phyloP scores from a whole-genome alignment of 2,888 invertebrate genomes.

The Acrobeloides nanus region DNA sequence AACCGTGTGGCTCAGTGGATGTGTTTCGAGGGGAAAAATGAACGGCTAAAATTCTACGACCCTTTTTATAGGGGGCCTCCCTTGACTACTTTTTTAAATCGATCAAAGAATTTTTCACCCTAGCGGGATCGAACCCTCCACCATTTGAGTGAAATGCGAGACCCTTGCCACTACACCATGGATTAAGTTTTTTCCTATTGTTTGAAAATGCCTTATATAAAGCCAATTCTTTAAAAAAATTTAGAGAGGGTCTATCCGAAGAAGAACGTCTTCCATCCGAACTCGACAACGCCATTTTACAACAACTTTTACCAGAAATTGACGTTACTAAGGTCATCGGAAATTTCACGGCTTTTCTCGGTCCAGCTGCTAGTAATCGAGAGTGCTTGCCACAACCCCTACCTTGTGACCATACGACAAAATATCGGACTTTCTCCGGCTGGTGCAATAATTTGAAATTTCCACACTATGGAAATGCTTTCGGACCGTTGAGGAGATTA shows the following conservation, averaged over 20 bases:
- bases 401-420: conserved; percentile 53
- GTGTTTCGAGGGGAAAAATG: too few species aligned
- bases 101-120: too few species aligned
- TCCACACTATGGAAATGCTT: conserved; percentile 48
- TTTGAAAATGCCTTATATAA: too few species aligned
- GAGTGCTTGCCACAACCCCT: conserved; percentile 48
- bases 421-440: conserved; percentile 76
- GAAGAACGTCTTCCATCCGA: conserved; percentile 44
- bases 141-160: too few species aligned
- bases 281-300: conserved; percentile 44
- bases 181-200: too few species aligned
- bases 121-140: too few species aligned
- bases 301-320: conserved; percentile 35
- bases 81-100: too few species aligned
- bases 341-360: conserved; percentile 49
- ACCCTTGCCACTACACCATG: too few species aligned
- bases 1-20: too few species aligned
- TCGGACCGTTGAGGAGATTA: conserved; percentile 44
- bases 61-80: too few species aligned
- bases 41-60: too few species aligned
- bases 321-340: conserved; percentile 44
- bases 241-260: conserved; percentile 34
- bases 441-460: conserved; percentile 71
- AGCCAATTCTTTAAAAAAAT: too few species aligned
- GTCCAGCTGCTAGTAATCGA: conserved; percentile 37